Base-by-base conservation (phyloP, 2,113 vertebrate genomes). In the Larimichthys polyactis region DNA sequence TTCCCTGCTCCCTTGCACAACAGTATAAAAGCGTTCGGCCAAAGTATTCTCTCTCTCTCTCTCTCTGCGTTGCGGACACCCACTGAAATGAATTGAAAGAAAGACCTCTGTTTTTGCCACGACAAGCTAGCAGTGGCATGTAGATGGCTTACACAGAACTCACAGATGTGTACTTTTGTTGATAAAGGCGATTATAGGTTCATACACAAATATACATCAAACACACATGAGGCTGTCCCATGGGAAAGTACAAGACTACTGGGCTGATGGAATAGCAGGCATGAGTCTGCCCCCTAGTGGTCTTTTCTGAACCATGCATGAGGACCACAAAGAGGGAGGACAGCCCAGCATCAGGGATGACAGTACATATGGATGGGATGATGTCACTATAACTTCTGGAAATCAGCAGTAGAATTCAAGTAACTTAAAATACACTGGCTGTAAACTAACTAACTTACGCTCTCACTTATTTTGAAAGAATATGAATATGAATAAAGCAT, bases 231-330 rank as follows among this genome's bases (percentile, higher is more conserved):
- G 32, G 46, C 12, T 11, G 0, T 29, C 71, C 22, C 44, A 20
- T 24, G 14, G 36, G 1, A 51, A 55, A 63, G 16, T 2, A 43
- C 43, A 51, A 17, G 27, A 20, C 22, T 14, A 11, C 46, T 19
- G 10, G 24, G 19, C 57, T 49, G 29, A 75, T 54, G 11, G n/a
- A 20, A 79, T 64, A 40, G 7, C n/a, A 52, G 73, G 60, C 29
- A 20, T 9, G 27, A 70, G 14, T 64, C 68, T 2, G 76, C 84
- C 91, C 78, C 74, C 92, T 89, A 72, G 85, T 91, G 92, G 71
- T 10, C n/a, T 19, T 1, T 68, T 8, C 49, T 20, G 40, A 81
- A 12, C 4, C 1, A 7, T 27, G 27, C 71, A 72, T 24, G 22
- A 59, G 22, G 10, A 54, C 20, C 46, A 17, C 5, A 70, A 10